A percentile compares a stretch with the other conserved stretches of the same genome.
Conservation (phyloP, 2,888 invertebrate genomes). For the Gibbula magus region DNA sequence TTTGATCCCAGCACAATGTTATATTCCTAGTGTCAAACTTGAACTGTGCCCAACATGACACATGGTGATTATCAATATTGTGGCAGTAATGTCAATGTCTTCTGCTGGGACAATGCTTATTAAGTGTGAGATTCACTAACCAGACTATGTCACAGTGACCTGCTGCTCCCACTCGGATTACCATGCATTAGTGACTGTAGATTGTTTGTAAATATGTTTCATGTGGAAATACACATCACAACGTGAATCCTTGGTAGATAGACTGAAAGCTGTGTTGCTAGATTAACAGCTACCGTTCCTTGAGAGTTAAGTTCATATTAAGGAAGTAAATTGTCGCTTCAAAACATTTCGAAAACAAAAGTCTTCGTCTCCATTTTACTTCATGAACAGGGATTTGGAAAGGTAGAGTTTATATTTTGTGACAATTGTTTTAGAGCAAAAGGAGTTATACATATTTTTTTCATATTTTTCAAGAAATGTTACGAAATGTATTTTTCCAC, state of each 20-base stretch:
- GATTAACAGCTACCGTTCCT: too few relatives aligned
- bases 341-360: too few relatives aligned
- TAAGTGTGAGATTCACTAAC: background rate
- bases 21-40: background rate
- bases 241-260: constrained; percentile 9
- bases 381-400: too few relatives aligned
- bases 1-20: background rate
- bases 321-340: too few relatives aligned
- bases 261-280: constrained; percentile 2
- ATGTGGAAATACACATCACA: background rate
- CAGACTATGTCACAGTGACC: constrained; percentile 6
- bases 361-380: too few relatives aligned
- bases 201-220: constrained; percentile 2
- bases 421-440: too few relatives aligned
- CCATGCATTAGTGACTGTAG: constrained; percentile 7
- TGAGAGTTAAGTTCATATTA: too few relatives aligned
- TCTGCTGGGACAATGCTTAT: background rate
- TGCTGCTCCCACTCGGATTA: background rate
- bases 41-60: background rate
- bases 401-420: too few relatives aligned
- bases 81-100: background rate
- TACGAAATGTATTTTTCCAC: too few relatives aligned
- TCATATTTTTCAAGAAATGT: too few relatives aligned
- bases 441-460: too few relatives aligned
- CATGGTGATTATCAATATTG: background rate